These are phyloP conservation scores for Pomatorhinus ruficollis DNA, from an alignment of 2,113 vertebrate species.

Conservation along the genomic window DNA sequence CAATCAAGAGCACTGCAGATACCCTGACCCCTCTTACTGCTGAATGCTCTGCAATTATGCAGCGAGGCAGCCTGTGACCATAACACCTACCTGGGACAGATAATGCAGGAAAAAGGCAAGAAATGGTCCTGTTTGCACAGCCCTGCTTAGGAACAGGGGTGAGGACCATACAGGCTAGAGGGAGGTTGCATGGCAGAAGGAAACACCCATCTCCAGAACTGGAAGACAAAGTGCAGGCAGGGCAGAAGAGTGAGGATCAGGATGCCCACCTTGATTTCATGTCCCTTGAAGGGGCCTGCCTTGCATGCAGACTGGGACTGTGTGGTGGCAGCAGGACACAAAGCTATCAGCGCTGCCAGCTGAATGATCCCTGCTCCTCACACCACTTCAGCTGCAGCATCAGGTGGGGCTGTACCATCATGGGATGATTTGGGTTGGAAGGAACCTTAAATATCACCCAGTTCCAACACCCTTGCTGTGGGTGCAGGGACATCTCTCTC, in stretches of 20 bases:
- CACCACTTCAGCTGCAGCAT: background rate
- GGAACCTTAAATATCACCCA: background rate
- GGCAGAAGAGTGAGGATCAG: background rate
- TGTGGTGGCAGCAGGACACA: rapidly evolving
- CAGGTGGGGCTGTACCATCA: background rate
- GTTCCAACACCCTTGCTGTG: background rate
- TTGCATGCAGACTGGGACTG: rapidly evolving
- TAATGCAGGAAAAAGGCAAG: background rate
- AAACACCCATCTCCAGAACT: background rate
- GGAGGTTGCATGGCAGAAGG: background rate
- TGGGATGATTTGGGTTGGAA: background rate
- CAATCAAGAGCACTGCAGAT: background rate
- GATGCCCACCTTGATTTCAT: background rate
- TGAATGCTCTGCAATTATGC: background rate
- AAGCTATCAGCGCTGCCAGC: background rate
- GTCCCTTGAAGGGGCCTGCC: background rate
- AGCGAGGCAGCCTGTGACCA: background rate
- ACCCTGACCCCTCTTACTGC: background rate
- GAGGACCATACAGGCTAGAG: background rate
- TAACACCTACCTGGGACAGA: background rate
- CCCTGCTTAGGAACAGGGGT: background rate
- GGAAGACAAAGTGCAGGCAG: background rate
- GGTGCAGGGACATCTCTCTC: background rate
- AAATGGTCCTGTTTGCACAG: background rate
- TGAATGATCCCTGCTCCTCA: background rate